Evolutionary conservation across 2,113 vertebrate species (phyloP), one percentile per base, ranked within the genome.

Genomic region (Cyanoderma ruficeps): DNA sequence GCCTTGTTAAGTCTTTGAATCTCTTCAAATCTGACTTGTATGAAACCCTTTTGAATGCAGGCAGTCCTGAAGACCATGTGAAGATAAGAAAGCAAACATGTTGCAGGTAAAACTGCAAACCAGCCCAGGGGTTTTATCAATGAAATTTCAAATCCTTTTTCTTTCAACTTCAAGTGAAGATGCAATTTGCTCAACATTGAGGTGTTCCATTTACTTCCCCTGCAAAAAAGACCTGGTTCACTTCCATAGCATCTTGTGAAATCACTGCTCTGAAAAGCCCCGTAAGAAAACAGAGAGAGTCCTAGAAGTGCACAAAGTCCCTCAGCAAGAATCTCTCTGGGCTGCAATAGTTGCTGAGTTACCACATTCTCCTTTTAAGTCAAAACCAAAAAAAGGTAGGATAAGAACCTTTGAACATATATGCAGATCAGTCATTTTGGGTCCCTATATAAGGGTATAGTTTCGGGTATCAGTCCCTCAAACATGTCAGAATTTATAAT

Each of bases 241-340:
- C 22, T 69, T 68, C 35, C 20, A 70, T 0, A 81, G 25, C 3
- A 25, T 41, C 39, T 55, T 72, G 39, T 41, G 30, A 87, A 81
- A 84, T 23, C 11, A 37, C 6, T 64, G 33, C 59, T 84, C 21
- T 37, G 59, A 74, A 84, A 84, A 82, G 30, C 14, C 16, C 31
- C 1, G 0, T 9, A 47, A 76, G 42, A 41, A 56, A 65, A 49
- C 13, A 55, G 27, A 3, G 2, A 6, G 5, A 50, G 19, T 31
- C 15, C 35, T 17, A 60, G 35, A 59, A 69, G 17, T 10, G 16
- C 63, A 64, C 2, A 0, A 65, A 68, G 27, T n/a, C 56, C 7
- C 15, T 59, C 25, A 68, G 22, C 49, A 77, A 67, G 18, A 76
- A 44, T 22, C 30, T 8, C 14, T 44, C 22, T 25, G 41, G 11